A percentile compares a stretch with the other conserved stretches of the same genome.
phyloP scores from a whole-genome alignment of 2,113 vertebrate genomes.

The Microtus pennsylvanicus region DNA sequence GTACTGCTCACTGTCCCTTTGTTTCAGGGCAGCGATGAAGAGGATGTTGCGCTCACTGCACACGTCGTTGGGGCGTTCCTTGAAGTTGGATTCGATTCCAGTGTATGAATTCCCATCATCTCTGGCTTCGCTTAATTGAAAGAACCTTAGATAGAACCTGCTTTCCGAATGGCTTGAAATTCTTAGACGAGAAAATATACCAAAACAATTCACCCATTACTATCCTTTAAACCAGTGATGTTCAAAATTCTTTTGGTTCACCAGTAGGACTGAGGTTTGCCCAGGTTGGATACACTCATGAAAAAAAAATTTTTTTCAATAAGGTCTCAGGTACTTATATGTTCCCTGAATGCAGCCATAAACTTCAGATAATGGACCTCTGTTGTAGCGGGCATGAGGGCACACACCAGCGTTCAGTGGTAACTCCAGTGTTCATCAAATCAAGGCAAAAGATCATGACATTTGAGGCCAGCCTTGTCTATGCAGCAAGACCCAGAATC shows the following conservation, averaged over 20 bases:
- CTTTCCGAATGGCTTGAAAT: background rate
- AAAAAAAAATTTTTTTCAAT: background rate
- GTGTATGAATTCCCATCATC: constrained; percentile 79
- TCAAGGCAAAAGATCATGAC: background rate
- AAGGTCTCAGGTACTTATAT: background rate
- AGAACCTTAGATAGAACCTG: background rate
- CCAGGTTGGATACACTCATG: background rate
- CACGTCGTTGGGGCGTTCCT: constrained; percentile 86
- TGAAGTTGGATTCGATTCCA: constrained; percentile 80
- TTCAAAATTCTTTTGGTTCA: background rate
- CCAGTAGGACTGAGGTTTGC: background rate
- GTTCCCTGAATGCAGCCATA: background rate
- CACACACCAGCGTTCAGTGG: background rate
- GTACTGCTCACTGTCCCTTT: background rate
- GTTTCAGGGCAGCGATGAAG: constrained; percentile 86
- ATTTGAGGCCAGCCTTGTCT: background rate
- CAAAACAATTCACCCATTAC: background rate
- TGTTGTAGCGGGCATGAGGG: background rate
- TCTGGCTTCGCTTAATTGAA: background rate
- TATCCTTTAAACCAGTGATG: background rate
- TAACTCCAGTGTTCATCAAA: background rate
- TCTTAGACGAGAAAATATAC: background rate
- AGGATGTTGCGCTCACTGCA: constrained; percentile 87
- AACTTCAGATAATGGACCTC: constrained; percentile 20
- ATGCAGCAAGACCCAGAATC: background rate